phyloP scores from a whole-genome alignment of 2,797 vertebrate species.

The Amblyopsis hoosieri region DNA sequence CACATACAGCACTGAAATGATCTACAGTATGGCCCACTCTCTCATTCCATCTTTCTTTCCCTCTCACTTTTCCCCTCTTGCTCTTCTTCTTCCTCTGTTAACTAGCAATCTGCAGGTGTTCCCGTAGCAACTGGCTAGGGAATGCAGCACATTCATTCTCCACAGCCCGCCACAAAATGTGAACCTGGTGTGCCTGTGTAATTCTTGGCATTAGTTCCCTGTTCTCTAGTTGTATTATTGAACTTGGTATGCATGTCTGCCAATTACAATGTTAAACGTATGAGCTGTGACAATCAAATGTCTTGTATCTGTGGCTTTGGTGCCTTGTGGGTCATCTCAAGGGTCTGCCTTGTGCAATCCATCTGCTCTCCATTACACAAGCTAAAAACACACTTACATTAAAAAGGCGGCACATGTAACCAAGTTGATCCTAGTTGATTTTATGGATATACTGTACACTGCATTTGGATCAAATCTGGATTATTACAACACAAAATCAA shows the following conservation, averaged over 20 bases:
- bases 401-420: background rate
- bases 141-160: constrained; percentile 42
- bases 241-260: constrained; percentile 42
- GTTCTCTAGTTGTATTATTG: constrained; percentile 54
- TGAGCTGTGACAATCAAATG: constrained; percentile 46
- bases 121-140: constrained; percentile 71
- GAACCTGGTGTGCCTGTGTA: constrained; percentile 60
- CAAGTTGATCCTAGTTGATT: too few species aligned
- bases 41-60: constrained; percentile 9
- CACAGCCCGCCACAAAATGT: constrained; percentile 53
- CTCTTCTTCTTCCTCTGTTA: constrained; percentile 61
- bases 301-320: constrained; percentile 46
- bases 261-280: constrained; percentile 48
- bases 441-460: background rate
- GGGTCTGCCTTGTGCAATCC: background rate
- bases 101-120: constrained; percentile 79
- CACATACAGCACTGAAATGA: background rate
- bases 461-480: background rate
- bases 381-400: background rate
- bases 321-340: constrained; percentile 24
- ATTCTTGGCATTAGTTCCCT: constrained; percentile 58
- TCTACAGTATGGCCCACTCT: constrained; percentile 10
- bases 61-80: constrained; percentile 48
- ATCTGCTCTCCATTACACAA: background rate
- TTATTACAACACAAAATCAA: too few species aligned